These are phyloP conservation scores for Tetanocera ferruginea DNA, from an alignment of 2,888 invertebrate species.

Conservation along the genomic window DNA sequence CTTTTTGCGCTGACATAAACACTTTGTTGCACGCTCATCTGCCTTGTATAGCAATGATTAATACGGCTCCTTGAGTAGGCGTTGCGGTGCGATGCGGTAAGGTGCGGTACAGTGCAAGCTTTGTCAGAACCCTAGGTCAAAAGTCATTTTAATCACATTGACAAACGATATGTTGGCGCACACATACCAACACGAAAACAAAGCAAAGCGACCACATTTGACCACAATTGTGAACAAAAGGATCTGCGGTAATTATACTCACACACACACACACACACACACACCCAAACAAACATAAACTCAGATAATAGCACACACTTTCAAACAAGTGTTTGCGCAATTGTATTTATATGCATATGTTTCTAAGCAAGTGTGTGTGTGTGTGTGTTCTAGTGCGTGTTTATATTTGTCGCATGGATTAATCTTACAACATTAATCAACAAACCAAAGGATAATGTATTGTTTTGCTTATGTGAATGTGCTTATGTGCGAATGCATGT, in stretches of 20 bases:
- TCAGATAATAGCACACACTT: not conserved
- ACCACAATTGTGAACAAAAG: constrained; percentile 12
- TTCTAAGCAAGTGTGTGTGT: not conserved
- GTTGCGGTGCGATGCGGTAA: not conserved
- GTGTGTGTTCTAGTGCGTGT: not conserved
- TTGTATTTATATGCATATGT: not conserved
- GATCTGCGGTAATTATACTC: constrained; percentile 14
- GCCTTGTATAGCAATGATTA: not conserved
- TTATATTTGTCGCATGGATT: not conserved
- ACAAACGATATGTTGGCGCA: not conserved
- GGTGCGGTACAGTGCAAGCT: no score
- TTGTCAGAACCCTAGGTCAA: not conserved
- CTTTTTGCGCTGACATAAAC: constrained; percentile 12
- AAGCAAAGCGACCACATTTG: not conserved
- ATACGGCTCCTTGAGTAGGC: not conserved
- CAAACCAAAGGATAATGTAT: no score
- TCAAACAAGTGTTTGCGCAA: not conserved
- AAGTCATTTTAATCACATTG: constrained; percentile 2
- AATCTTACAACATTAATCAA: constrained; percentile 2
- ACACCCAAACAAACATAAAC: not conserved
- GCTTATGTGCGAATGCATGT: not conserved
- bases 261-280: not conserved
- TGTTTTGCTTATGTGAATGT: not conserved
- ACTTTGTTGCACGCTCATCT: constrained; percentile 22
- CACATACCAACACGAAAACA: not conserved